Base-by-base conservation (phyloP, 2,888 invertebrate species). In the Habroteleia sp. region DNA sequence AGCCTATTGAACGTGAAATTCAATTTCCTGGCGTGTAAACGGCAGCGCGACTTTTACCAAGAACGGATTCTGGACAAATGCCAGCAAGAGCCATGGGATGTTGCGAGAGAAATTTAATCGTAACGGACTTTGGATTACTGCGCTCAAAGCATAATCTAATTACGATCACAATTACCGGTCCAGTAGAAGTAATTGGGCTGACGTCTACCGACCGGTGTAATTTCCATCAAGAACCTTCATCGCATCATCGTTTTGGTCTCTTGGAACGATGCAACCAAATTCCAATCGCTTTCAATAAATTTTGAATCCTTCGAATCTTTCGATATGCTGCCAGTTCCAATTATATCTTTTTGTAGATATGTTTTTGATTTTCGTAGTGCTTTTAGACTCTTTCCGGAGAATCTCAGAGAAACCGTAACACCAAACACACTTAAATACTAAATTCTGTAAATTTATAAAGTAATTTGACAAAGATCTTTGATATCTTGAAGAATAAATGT, bases 21-120 rank as follows among this genome's bases (percentile, higher is more conserved):
- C 71, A 78, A 81, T 79, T 78, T 76, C 68, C 66, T 46, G 37
- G 63, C 65, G 76, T 77, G 78, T 78, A 80, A 81, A 77, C 74
- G 78, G 75, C 60, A 77, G 74, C 66, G 73, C 76, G 76, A 80
- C 79, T 76, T 78, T 76, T 77, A 73, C 77, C 41, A 66, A 77
- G 69, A 76, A 74, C 48, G 41, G 39, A 72, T 76, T 66, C 75
- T 80, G 79, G 80, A 79, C 77, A 74, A 73, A 74, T 78, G 79
- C 80, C 79, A 79, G 77, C 78, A 76, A 76, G 78, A 77, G 74
- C 62, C 63, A 60, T 68, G 68, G 74, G 68, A 68, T 74, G 77
- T 77, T 77, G 77, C 71, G 74, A 76, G 78, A 78, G 79, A 79
- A 80, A 80, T 78, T 77, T 79, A 79, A 79, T 79, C 79, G 76